These are phyloP conservation scores for Peromyscus leucopus DNA, from an alignment of 2,113 vertebrate genomes.

Conservation along the genomic window DNA sequence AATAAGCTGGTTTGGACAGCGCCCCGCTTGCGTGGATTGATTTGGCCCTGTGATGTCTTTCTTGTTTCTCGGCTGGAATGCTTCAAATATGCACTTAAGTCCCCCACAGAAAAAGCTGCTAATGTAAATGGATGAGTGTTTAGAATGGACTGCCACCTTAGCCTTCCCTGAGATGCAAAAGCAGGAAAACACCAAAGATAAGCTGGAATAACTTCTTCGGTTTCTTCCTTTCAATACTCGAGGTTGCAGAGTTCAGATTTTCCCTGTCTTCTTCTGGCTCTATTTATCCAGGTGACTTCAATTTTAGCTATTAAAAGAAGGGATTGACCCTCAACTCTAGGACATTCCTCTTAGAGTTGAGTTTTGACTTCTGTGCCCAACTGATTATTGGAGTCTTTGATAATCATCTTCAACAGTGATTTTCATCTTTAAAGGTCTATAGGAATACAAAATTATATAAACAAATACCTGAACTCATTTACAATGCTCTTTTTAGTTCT, in stretches of 20 bases:
- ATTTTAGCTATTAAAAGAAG: slow-evolving; percentile 69
- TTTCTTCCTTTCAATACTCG: slow-evolving; percentile 75
- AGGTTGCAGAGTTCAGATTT: slow-evolving; percentile 68
- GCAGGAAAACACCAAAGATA: slow-evolving; percentile 72
- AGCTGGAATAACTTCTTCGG: slow-evolving; percentile 68
- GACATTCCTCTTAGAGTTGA: slow-evolving; percentile 71
- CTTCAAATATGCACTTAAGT: slow-evolving; percentile 79
- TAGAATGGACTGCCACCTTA: slow-evolving; percentile 73
- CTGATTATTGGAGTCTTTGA: slow-evolving; percentile 67
- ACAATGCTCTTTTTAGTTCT: slow-evolving; percentile 34
- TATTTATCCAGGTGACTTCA: slow-evolving; percentile 82
- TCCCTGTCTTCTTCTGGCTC: slow-evolving; percentile 39
- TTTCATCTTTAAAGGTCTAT: neutral
- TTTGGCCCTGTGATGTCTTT: slow-evolving; percentile 76
- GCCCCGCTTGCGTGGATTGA: slow-evolving; percentile 67
- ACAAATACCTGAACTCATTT: slow-evolving; percentile 47
- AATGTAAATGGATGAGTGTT: slow-evolving; percentile 76
- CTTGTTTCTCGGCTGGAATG: slow-evolving; percentile 73
- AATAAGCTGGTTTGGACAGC: slow-evolving; percentile 69
- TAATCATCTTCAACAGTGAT: slow-evolving; percentile 54
- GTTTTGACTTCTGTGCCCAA: slow-evolving; percentile 56
- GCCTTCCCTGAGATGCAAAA: slow-evolving; percentile 74
- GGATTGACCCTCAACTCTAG: slow-evolving; percentile 48
- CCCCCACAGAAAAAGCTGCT: slow-evolving; percentile 69
- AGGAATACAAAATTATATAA: neutral